Percentiles rank a stretch among this genome's conserved stretches.
phyloP scores from a whole-genome alignment of 2,113 vertebrate genomes.

The Urocynchramus pylzowi region DNA sequence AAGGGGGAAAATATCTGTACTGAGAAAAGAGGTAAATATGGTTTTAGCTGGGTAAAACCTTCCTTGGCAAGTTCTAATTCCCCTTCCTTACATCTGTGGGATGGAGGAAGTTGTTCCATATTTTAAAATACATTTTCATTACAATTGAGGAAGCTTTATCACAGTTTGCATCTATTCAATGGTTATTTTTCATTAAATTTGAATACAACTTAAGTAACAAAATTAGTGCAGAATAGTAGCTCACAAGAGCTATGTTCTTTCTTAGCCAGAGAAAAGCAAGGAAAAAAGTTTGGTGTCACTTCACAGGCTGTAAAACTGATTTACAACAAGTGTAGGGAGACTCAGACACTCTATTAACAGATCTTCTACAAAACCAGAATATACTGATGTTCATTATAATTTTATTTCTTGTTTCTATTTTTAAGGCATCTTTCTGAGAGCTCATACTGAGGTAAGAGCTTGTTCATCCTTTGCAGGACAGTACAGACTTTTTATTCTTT shows the following conservation, averaged over 20 bases:
- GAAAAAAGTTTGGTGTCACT: neutral
- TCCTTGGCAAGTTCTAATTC: too few species aligned
- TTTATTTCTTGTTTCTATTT: neutral
- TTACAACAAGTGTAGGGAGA: neutral
- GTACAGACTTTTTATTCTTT: conserved; percentile 1
- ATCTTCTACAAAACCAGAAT: neutral
- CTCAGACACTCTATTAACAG: neutral
- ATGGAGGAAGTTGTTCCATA: neutral
- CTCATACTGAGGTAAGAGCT: neutral
- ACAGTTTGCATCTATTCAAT: neutral
- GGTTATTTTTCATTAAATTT: neutral
- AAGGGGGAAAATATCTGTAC: neutral
- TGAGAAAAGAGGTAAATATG: neutral
- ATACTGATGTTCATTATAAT: neutral
- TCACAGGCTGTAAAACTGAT: neutral
- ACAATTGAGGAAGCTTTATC: neutral
- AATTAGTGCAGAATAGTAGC: neutral
- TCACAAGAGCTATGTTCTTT: neutral
- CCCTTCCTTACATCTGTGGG: neutral
- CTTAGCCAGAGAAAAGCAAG: neutral
- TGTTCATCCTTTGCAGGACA: conserved; percentile 45
- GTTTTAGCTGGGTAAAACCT: neutral
- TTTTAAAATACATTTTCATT: neutral
- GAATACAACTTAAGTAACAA: neutral
- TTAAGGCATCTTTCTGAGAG: conserved; percentile 14